phyloP scores from a whole-genome alignment of 2,888 invertebrate species.

The Apodemia mormo region DNA sequence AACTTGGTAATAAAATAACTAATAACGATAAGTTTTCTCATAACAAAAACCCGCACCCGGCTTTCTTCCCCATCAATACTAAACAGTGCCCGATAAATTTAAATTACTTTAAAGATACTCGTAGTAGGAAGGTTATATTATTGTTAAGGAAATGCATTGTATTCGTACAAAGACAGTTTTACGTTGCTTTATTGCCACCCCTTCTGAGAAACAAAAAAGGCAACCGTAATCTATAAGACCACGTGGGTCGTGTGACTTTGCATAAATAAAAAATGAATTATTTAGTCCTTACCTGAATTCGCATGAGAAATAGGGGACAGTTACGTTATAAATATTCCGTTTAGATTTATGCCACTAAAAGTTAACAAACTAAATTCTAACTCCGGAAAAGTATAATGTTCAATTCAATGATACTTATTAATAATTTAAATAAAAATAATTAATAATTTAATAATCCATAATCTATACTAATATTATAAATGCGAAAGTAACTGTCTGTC shows the following conservation, averaged over 20 bases:
- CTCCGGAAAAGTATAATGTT: too few relatives aligned
- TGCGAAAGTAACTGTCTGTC: too few relatives aligned
- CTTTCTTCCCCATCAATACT: background rate
- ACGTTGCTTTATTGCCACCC: slow-evolving; percentile 18
- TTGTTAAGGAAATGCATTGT: background rate
- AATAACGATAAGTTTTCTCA: background rate
- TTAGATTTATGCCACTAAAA: background rate
- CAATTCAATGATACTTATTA: too few relatives aligned
- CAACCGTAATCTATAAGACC: slow-evolving; percentile 21
- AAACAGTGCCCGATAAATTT: background rate
- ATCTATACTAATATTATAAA: too few relatives aligned
- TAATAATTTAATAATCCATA: too few relatives aligned
- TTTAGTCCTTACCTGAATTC: background rate
- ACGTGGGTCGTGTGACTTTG: background rate
- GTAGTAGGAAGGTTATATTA: background rate
- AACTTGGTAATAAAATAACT: too few relatives aligned
- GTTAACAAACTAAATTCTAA: too few relatives aligned
- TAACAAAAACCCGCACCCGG: background rate
- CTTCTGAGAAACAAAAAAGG: slow-evolving; percentile 26
- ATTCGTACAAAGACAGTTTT: slow-evolving; percentile 5
- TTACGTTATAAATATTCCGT: background rate
- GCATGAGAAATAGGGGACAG: background rate
- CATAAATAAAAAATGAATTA: background rate
- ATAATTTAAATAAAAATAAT: too few relatives aligned
- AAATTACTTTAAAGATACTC: slow-evolving; percentile 5